phyloP scores from a whole-genome alignment of 2,888 invertebrate species.

The Empis livida region DNA sequence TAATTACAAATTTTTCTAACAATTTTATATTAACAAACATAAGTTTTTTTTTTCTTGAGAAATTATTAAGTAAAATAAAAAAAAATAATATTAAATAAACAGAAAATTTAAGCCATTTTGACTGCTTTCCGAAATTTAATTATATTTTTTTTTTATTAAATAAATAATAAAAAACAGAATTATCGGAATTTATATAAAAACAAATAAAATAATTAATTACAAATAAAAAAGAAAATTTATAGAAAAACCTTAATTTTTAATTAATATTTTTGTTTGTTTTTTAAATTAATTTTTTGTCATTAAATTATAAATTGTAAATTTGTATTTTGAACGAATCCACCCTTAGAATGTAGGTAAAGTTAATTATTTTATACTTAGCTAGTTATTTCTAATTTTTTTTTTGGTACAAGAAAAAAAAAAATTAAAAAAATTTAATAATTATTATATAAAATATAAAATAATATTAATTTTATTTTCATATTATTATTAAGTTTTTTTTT shows the following conservation, averaged over 20 bases:
- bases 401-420: background rate
- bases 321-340: constrained; percentile 17
- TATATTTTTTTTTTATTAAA: too few relatives aligned
- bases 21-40: background rate
- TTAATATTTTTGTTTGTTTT: too few relatives aligned
- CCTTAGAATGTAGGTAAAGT: constrained; percentile 13
- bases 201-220: background rate
- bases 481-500: too few relatives aligned
- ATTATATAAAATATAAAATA: too few relatives aligned
- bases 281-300: too few relatives aligned
- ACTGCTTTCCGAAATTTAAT: background rate
- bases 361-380: background rate
- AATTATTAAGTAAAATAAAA: too few relatives aligned
- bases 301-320: constrained; percentile 11
- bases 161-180: background rate
- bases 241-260: background rate
- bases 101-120: background rate
- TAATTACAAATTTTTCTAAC: background rate
- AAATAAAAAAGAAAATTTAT: background rate
- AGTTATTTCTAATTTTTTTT: background rate
- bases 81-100: background rate
- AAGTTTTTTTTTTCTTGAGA: background rate
- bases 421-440: background rate
- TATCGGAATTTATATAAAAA: background rate
- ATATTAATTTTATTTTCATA: too few relatives aligned